A percentile compares a stretch with the other conserved stretches of the same genome.
Evolutionary conservation across 2,113 vertebrate species (phyloP).

Genomic region (Rhabdornis inornatus): DNA sequence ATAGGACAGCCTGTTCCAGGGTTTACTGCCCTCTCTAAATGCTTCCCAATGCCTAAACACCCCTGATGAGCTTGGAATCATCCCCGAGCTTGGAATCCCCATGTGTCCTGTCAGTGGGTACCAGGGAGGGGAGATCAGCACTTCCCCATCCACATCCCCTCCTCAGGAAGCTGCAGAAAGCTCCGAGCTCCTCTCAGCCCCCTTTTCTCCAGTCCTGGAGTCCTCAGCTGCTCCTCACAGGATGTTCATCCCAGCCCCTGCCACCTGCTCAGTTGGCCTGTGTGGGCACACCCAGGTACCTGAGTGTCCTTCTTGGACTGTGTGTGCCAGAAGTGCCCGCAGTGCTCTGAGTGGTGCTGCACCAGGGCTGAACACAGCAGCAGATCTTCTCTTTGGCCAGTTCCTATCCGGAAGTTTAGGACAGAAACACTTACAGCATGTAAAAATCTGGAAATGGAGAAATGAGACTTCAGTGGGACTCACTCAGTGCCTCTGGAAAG

Average conservation of each 20-base stretch:
- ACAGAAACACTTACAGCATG: background rate
- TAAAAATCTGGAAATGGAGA: slow-evolving; percentile 49
- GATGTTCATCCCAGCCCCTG: background rate
- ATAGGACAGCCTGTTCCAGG: background rate
- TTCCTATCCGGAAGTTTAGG: background rate
- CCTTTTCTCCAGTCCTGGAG: background rate
- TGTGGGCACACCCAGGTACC: background rate
- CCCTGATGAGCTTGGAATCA: background rate
- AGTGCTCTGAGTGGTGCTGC: background rate
- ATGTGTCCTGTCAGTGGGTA: rapidly evolving
- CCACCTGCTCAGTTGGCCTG: background rate
- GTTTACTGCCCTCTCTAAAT: background rate
- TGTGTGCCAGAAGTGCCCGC: background rate
- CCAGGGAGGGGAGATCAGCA: background rate
- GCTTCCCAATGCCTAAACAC: background rate
- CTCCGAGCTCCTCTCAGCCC: background rate
- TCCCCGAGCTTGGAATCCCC: background rate
- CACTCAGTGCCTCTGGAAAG: background rate
- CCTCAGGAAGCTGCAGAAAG: background rate
- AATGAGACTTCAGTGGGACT: slow-evolving; percentile 7
- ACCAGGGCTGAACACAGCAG: background rate
- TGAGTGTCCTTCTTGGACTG: too few species aligned
- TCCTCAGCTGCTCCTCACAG: background rate
- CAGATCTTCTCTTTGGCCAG: background rate
- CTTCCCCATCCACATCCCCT: rapidly evolving